Percentiles rank a stretch among this genome's conserved stretches.
phyloP scores from a whole-genome alignment of 2,888 invertebrate species.

The Melanchra persicariae region DNA sequence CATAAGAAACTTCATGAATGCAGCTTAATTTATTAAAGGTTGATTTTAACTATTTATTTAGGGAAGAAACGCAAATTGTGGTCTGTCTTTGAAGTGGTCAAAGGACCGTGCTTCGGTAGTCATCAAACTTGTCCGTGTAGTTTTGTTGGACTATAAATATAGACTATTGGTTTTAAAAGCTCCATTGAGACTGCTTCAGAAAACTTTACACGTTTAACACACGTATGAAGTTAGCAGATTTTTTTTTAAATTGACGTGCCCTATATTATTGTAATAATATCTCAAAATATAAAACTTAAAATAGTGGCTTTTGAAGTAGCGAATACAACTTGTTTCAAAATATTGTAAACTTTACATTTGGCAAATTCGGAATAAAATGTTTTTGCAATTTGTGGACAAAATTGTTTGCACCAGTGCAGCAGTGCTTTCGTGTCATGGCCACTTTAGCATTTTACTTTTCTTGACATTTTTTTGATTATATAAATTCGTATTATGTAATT shows the following conservation, averaged over 20 bases:
- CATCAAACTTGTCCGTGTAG: background rate
- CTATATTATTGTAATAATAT: no score
- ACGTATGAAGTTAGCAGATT: no score
- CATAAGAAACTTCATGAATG: conserved; percentile 10
- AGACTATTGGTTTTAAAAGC: background rate
- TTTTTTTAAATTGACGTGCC: no score
- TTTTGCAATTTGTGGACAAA: background rate
- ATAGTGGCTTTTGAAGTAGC: background rate
- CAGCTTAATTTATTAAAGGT: conserved; percentile 35
- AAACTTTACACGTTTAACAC: no score
- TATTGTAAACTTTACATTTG: background rate
- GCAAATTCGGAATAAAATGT: background rate
- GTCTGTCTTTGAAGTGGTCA: background rate
- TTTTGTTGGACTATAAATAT: background rate
- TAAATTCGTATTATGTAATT: background rate
- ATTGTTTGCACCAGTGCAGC: background rate
- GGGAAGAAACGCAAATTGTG: background rate
- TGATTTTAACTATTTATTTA: conserved; percentile 6
- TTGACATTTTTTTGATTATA: background rate
- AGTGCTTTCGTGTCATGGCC: background rate
- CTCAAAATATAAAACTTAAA: no score
- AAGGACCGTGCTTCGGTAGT: conserved; percentile 1
- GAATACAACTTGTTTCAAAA: background rate
- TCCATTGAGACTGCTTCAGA: no score
- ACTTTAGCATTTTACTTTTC: background rate